Conservation (phyloP, 2,888 invertebrate species). For the Hipparchia semele region DNA sequence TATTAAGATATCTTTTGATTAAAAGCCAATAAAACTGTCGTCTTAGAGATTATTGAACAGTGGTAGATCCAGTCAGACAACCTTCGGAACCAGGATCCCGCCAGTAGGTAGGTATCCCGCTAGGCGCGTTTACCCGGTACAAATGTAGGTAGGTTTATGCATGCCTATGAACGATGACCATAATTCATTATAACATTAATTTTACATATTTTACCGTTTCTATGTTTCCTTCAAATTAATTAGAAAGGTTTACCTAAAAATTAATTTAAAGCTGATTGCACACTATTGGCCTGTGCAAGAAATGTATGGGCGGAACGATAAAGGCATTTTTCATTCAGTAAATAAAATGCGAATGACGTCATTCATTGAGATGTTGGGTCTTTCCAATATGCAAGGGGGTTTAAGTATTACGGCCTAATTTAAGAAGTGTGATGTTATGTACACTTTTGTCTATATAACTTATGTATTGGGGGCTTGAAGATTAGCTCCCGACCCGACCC, state of each 20-base stretch:
- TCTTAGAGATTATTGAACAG: not conserved
- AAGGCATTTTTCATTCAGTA: not conserved
- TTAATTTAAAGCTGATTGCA: too few relatives aligned
- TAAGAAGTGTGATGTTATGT: too few relatives aligned
- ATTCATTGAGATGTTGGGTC: too few relatives aligned
- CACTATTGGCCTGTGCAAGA: too few relatives aligned
- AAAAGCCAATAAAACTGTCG: not conserved
- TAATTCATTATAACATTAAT: conserved; percentile 7
- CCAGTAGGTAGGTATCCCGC: conserved; percentile 4
- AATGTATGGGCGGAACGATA: not conserved
- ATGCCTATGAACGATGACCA: not conserved
- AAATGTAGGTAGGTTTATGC: not conserved
- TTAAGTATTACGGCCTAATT: too few relatives aligned
- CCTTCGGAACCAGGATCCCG: conserved; percentile 16
- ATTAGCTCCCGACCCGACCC: too few relatives aligned
- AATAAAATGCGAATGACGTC: not conserved
- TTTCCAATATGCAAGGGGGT: too few relatives aligned
- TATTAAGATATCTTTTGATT: not conserved
- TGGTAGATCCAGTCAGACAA: conserved; percentile 14
- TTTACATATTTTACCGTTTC: conserved; percentile 2
- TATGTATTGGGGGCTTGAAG: too few relatives aligned
- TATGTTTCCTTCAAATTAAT: not conserved
- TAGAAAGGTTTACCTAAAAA: not conserved
- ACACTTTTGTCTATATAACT: too few relatives aligned
- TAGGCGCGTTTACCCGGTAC: conserved; percentile 14